Conservation (phyloP, 2,797 vertebrate species). For the Amazona ochrocephala region DNA sequence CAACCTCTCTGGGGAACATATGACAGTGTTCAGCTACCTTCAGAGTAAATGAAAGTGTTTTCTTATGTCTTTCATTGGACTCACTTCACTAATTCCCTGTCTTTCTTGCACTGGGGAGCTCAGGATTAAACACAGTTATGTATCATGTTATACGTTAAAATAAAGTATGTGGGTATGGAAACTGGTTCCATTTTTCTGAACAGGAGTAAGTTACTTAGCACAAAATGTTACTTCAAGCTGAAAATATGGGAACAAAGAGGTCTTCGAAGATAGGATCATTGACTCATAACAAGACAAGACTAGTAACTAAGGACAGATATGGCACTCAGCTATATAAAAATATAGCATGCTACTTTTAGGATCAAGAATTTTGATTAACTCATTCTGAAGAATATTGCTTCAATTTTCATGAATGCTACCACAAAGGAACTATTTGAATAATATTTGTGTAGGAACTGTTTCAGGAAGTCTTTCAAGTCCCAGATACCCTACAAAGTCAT, state of each 20-base stretch:
- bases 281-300: not conserved
- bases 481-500: not conserved
- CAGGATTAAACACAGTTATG: not conserved
- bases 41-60: not conserved
- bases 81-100: not conserved
- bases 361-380: not conserved
- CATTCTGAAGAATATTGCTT: not conserved
- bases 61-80: not conserved
- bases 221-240: not conserved
- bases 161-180: not conserved
- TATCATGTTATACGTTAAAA: not conserved
- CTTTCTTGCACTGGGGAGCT: not conserved
- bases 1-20: not conserved
- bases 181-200: not conserved
- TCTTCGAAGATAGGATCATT: not conserved
- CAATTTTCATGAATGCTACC: not conserved
- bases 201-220: not conserved
- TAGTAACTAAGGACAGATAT: not conserved
- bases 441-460: not conserved
- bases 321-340: not conserved
- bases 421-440: not conserved
- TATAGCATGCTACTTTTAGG: not conserved
- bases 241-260: not conserved
- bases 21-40: not conserved
- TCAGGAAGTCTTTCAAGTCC: not conserved